A percentile compares a stretch with the other conserved stretches of the same genome.
Evolutionary conservation across 1,140 invertebrate genomes (phyloP).

Genomic region (Eciton burchellii): DNA sequence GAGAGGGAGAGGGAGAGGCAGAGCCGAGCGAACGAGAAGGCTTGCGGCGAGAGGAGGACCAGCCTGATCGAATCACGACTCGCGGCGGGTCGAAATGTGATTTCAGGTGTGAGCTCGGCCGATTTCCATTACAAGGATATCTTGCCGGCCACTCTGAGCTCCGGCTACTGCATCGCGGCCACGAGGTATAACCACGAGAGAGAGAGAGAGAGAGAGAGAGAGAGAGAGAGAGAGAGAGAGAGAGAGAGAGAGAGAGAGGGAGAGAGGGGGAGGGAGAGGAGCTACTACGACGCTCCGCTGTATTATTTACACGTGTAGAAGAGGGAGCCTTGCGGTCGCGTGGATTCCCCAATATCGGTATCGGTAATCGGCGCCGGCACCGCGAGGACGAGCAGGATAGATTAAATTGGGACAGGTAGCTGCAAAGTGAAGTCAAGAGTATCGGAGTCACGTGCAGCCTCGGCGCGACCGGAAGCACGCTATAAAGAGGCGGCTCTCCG

Average conservation of each 20-base stretch:
- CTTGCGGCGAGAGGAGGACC: not conserved
- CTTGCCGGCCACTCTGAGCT: no score
- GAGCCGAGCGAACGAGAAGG: slow-evolving; percentile 14
- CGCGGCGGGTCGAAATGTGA: slow-evolving; percentile 54
- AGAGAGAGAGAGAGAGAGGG: slow-evolving; percentile 65
- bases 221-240: slow-evolving; percentile 42
- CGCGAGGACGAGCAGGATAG: slow-evolving; percentile 65
- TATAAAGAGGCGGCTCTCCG: slow-evolving; percentile 69
- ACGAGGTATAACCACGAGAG: slow-evolving; percentile 55
- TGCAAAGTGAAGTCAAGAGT: slow-evolving; percentile 77
- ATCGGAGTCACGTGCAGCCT: slow-evolving; percentile 80
- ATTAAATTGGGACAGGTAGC: slow-evolving; percentile 83
- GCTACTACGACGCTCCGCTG: slow-evolving; percentile 75
- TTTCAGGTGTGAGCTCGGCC: slow-evolving; percentile 73
- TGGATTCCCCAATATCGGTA: slow-evolving; percentile 8
- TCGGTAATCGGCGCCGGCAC: slow-evolving; percentile 63
- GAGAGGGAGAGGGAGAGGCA: slow-evolving; percentile 4
- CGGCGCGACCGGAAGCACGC: slow-evolving; percentile 78
- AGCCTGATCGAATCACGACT: slow-evolving; percentile 71
- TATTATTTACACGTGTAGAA: slow-evolving; percentile 82
- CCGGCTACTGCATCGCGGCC: slow-evolving; percentile 65
- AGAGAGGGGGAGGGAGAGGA: slow-evolving; percentile 45
- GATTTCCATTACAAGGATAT: slow-evolving; percentile 64
- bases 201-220: no score
- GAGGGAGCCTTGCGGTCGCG: slow-evolving; percentile 74